Base-by-base conservation (phyloP, 2,797 vertebrate genomes). In the Acanthiza pusilla region DNA sequence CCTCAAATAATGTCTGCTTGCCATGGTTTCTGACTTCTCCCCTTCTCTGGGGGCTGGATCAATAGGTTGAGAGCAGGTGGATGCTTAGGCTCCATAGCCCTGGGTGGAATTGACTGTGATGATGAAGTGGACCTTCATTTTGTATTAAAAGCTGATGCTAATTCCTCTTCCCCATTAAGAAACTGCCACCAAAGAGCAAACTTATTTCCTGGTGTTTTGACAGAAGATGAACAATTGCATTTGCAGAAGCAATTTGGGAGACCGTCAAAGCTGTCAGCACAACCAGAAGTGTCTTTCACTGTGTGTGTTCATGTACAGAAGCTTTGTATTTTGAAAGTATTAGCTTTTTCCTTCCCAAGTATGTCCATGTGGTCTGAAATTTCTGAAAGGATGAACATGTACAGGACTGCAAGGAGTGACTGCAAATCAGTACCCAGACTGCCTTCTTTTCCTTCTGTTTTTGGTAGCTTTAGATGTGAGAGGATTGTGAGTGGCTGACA, bases 171-270 rank as follows among this genome's bases (percentile, higher is more conserved):
- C 45, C 80, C 67, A 86, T 93, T 96, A 97, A 90, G 85, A 87
- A 94, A 68, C 88, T 84, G 77, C 84, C 84, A 87, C 83, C 50
- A 55, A 80, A 92, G 76, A 94, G 55, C 83, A 94, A 92, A 89
- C 87, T 95, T 96, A 94, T 92, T 96, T 95, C 91, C 73, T 76
- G 76, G 62, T 94, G 78, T 95, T 96, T 95, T 96, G 94, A 94
- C 94, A 94, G 93, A 91, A 91, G 75, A 89, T 81, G 87, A 95
- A 91, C 85, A 92, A 88, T 92, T 91, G 88, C 80, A 73, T 92
- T 94, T 95, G 72, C 87, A 94, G 66, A 96, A 94, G 87, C 89
- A 90, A 95, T 96, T 84, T 95, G 85, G 79, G 79, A 78, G 77
- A 83, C 72, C 0, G 12, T 94, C 91, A 93, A 83, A 96, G 89